phyloP scores from a whole-genome alignment of 2,113 vertebrate species.

The Propithecus coquereli region DNA sequence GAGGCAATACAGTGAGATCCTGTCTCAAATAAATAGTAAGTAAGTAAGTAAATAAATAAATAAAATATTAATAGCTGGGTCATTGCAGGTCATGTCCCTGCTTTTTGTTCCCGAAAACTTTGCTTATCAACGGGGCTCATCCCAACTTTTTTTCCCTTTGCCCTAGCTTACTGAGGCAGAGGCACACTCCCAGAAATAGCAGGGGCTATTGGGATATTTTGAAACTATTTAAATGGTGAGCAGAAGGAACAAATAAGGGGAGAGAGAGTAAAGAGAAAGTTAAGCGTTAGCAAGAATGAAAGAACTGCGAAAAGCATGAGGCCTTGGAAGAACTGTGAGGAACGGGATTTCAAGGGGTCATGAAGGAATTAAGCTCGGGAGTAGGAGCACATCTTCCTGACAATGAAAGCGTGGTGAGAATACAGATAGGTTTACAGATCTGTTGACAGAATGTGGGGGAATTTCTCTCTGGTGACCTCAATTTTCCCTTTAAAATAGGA shows the following conservation, averaged over 20 bases:
- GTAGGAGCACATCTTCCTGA: neutral
- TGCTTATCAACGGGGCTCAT: neutral
- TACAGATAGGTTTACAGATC: neutral
- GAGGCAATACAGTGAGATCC: no score
- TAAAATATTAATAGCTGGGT: neutral
- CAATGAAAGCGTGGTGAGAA: neutral
- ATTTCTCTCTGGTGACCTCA: neutral
- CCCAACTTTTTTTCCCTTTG: neutral
- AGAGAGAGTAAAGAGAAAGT: neutral
- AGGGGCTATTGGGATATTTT: neutral
- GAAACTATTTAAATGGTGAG: neutral
- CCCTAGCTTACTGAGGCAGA: neutral
- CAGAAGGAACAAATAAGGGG: neutral
- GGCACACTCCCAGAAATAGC: neutral
- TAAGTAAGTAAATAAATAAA: no score
- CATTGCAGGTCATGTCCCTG: neutral
- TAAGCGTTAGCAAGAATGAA: neutral
- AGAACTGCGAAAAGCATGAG: neutral
- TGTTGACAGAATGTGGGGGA: neutral
- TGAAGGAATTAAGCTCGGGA: neutral
- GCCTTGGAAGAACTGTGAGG: neutral
- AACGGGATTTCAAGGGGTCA: neutral
- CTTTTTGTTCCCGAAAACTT: neutral
- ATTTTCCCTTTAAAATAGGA: slow-evolving; percentile 23
- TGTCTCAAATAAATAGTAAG: no score